A percentile compares a stretch with the other conserved stretches of the same genome.
Conservation (phyloP, 2,113 vertebrate species). For the Ammospiza caudacuta region DNA sequence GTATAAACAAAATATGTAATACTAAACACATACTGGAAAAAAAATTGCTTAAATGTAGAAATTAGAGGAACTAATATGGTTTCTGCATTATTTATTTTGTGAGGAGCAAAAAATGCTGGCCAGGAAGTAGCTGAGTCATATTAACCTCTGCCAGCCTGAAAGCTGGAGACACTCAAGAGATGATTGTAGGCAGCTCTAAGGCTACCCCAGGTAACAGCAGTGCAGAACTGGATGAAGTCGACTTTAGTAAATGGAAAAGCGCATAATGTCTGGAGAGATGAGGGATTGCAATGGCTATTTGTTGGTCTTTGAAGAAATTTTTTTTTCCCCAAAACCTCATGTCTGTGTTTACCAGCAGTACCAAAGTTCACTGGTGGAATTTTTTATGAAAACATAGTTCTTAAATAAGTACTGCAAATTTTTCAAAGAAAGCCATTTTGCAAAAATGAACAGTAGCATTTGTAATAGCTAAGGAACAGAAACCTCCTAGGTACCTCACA, state of each 20-base stretch:
- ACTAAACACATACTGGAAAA: background rate
- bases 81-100: background rate
- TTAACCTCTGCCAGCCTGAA: background rate
- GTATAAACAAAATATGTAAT: background rate
- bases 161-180: background rate
- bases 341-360: background rate
- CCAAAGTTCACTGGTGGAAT: background rate
- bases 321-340: background rate
- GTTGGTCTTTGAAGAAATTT: background rate
- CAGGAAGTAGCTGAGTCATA: conserved; percentile 2
- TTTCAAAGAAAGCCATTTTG: background rate
- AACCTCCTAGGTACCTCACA: background rate
- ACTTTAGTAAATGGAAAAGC: background rate
- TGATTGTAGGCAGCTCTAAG: background rate
- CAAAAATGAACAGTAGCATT: background rate
- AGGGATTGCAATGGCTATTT: background rate
- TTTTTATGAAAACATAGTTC: background rate
- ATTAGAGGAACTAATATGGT: background rate
- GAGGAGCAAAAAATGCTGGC: background rate
- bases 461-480: background rate
- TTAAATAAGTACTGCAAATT: background rate
- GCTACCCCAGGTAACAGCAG: background rate
- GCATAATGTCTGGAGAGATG: background rate
- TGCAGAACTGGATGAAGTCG: background rate
- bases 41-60: background rate